Conservation (phyloP, 2,888 invertebrate species). For the Rhopalosiphum nymphaeae region DNA sequence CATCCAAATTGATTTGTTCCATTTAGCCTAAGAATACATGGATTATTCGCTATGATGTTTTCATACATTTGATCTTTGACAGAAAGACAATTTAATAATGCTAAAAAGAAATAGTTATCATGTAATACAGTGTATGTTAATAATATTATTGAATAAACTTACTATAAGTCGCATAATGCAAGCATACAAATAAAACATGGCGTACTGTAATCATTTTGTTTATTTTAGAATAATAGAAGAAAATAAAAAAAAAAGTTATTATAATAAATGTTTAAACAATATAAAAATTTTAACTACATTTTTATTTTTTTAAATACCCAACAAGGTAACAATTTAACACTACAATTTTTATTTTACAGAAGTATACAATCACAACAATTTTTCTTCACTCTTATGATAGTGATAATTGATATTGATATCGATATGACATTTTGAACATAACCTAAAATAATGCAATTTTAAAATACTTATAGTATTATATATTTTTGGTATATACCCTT, state of each 20-base stretch:
- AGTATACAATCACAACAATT: neutral
- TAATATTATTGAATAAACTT: conserved; percentile 7
- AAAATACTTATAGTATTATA: neutral
- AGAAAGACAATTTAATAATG: conserved; percentile 25
- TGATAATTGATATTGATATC: no score
- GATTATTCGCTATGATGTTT: conserved; percentile 78
- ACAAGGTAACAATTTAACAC: neutral
- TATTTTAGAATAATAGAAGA: neutral
- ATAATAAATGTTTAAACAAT: neutral
- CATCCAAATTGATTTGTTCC: conserved; percentile 96
- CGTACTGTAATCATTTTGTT: conserved; percentile 11
- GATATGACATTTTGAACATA: no score
- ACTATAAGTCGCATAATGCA: conserved; percentile 14
- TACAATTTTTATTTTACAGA: neutral
- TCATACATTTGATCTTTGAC: conserved; percentile 87
- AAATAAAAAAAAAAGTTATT: neutral
- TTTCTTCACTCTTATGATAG: neutral
- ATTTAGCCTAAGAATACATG: conserved; percentile 92
- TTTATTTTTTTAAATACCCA: neutral
- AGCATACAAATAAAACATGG: conserved; percentile 38
- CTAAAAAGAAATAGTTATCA: neutral
- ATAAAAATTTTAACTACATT: conserved; percentile 24
- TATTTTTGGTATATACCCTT: no score
- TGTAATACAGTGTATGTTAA: neutral
- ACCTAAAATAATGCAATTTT: no score